phyloP scores from a whole-genome alignment of 2,797 vertebrate genomes.

The Botia kubotai region DNA sequence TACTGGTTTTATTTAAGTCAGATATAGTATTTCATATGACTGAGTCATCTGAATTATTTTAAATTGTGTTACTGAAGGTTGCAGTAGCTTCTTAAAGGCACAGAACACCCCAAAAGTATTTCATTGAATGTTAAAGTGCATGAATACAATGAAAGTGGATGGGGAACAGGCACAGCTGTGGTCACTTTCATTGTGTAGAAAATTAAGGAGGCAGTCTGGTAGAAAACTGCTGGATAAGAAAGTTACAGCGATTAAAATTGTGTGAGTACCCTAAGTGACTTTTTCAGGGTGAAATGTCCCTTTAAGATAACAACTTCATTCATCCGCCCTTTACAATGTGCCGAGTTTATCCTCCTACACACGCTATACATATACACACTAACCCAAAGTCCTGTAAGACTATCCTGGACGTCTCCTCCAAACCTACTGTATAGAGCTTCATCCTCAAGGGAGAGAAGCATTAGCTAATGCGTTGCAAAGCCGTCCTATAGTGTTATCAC shows the following conservation, averaged over 20 bases:
- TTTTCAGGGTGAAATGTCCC: background rate
- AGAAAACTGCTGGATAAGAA: background rate
- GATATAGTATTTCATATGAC: constrained; percentile 16
- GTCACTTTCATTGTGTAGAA: too few species aligned
- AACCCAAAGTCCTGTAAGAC: constrained; percentile 16
- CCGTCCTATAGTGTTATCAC: constrained; percentile 61
- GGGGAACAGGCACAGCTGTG: too few species aligned
- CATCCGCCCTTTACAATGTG: background rate
- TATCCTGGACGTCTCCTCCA: constrained; percentile 20
- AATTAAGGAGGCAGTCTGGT: too few species aligned
- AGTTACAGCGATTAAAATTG: too few species aligned
- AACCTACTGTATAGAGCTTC: constrained; percentile 20
- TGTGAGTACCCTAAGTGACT: background rate
- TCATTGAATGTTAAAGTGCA: too few species aligned
- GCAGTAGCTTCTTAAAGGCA: background rate
- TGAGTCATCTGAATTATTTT: background rate
- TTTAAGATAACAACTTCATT: background rate
- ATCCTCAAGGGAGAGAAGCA: constrained; percentile 51
- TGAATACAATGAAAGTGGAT: too few species aligned
- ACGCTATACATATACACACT: constrained; percentile 21
- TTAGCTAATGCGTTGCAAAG: constrained; percentile 62
- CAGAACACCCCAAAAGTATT: background rate
- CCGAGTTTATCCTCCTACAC: background rate
- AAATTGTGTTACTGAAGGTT: background rate
- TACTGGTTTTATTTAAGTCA: constrained; percentile 30